Base-by-base conservation (phyloP, 2,113 vertebrate species). In the Phalacrocorax aristotelis region DNA sequence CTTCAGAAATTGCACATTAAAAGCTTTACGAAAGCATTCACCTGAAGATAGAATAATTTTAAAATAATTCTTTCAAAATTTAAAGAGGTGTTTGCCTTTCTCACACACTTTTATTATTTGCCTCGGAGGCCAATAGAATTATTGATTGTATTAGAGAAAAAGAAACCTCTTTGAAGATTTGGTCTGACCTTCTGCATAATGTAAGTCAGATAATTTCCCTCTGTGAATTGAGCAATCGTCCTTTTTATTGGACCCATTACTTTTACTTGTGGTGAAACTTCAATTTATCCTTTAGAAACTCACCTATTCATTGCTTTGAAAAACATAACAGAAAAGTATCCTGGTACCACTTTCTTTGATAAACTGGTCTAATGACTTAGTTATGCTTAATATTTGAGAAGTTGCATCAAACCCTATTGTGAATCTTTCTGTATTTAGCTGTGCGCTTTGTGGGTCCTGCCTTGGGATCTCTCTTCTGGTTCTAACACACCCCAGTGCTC, bases 171-270 rank as follows among this genome's bases (percentile, higher is more conserved):
- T 38, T 75, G 72, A 88, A 93, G 83, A 90, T 92, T 95, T 92
- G 42, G 32, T 90, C 38, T 96, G 93, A 90, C 88, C 76, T 94
- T 91, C 82, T 89, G 92, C 90, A 75, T 96, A 86, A 96, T 92
- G 55, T 88, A 83, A 94, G 90, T 77, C 88, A 34, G 76, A 74
- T 61, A 90, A 80, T 89, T 90, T 94, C 51, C 46, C 20, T 66
- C 34, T 38, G 26, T 78, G 76, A 92, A 70, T 10, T 77, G 55
- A 89, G 42, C 69, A 78, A 32, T 88, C 82, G 66, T 88, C 46
- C 48, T 66, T 78, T 93, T 58, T 66, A 7, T 55, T 36, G 49
- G 76, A 58, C 4, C 6, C 7, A 46, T 55, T 46, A 18, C 44
- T 46, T 46, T 83, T 86, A 62, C 36, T 42, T 86, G 22, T 74